Evolutionary conservation across 1,140 invertebrate genomes (phyloP).

Genomic region (Aethina tumida): DNA sequence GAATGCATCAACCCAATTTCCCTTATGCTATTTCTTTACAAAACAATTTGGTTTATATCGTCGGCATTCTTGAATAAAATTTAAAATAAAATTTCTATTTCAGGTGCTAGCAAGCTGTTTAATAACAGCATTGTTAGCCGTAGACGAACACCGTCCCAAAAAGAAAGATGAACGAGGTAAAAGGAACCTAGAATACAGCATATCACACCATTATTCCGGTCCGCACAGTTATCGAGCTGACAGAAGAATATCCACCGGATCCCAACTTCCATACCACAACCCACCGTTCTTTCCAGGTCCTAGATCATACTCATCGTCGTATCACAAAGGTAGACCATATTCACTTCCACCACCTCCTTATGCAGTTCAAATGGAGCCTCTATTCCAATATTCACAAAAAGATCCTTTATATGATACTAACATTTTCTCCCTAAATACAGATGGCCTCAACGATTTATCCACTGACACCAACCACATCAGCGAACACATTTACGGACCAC

Average conservation of each 20-base stretch:
- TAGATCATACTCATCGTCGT: conserved; percentile 27
- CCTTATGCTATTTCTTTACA: too few relatives aligned
- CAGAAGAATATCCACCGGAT: conserved; percentile 32
- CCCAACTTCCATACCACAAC: conserved; percentile 21
- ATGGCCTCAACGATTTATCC: conserved; percentile 40
- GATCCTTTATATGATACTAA: conserved; percentile 61
- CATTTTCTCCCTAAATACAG: conserved; percentile 40
- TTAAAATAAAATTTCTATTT: conserved; percentile 13
- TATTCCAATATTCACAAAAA: conserved; percentile 65
- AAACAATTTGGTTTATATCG: too few relatives aligned
- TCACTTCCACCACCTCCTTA: conserved; percentile 50
- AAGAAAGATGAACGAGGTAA: conserved; percentile 41
- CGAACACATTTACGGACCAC: conserved; percentile 39
- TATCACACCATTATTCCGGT: conserved; percentile 40
- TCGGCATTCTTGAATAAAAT: conserved; percentile 2
- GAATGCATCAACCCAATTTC: too few relatives aligned
- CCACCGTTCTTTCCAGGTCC: conserved; percentile 30
- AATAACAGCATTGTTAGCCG: conserved; percentile 16
- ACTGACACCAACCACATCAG: conserved; percentile 37
- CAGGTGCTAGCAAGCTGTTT: conserved; percentile 27
- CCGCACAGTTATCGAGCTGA: conserved; percentile 40
- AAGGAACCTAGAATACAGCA: conserved; percentile 43
- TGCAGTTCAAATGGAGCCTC: conserved; percentile 69
- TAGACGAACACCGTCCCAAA: conserved; percentile 37
- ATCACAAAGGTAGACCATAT: conserved; percentile 40